Percentiles rank a stretch among this genome's conserved stretches.
Evolutionary conservation across 2,888 invertebrate genomes (phyloP).

Genomic region (Cantharis rufa): DNA sequence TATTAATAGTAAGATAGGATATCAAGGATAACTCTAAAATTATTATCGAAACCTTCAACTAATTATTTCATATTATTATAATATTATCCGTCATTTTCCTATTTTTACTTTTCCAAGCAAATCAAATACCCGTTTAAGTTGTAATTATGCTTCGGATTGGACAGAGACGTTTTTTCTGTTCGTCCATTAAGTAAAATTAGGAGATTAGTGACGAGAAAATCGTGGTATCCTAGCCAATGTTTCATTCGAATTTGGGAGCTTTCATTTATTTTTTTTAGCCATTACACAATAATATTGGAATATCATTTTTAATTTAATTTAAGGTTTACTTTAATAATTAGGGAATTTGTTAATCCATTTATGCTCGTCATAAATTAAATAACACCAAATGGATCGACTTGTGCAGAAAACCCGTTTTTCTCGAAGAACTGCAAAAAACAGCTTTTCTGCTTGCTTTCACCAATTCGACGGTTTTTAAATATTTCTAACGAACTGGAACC

Average conservation of each 20-base stretch:
- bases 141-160: background rate
- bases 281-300: background rate
- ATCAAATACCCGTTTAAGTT: background rate
- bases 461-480: no score
- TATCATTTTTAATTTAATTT: background rate
- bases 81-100: conserved; percentile 8
- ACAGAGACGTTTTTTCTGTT: background rate
- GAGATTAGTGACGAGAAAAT: no score
- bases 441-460: no score
- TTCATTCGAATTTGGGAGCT: background rate
- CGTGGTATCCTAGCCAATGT: background rate
- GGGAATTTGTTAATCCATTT: no score
- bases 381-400: no score
- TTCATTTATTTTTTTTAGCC: background rate
- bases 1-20: conserved; percentile 11
- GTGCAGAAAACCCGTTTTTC: no score
- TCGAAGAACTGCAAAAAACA: no score
- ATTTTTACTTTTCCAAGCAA: background rate
- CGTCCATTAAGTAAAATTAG: background rate
- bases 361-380: no score
- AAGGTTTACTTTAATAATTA: no score
- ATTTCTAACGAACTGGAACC: no score
- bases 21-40: conserved; percentile 15
- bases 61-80: conserved; percentile 10
- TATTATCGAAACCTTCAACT: conserved; percentile 14